Evolutionary conservation across 92 coral and sea anemone species (phyloP).

Genomic region (Ricordea florida): DNA sequence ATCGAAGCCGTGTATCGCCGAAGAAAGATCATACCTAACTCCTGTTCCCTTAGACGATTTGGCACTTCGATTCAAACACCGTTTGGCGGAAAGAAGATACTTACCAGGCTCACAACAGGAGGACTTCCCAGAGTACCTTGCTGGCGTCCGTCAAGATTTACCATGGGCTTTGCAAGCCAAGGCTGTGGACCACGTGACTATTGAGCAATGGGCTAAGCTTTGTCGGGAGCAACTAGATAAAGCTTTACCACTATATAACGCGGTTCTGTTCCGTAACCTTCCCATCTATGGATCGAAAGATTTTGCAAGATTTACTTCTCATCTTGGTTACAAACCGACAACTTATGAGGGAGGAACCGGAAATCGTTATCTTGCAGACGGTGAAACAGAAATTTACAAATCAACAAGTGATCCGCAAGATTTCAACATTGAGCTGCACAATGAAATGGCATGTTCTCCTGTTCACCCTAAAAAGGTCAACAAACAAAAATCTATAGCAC

Average conservation of each 20-base stretch:
- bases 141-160: constrained; percentile 53
- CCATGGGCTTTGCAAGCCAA: constrained; percentile 67
- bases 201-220: constrained; percentile 53
- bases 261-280: constrained; percentile 72
- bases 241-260: constrained; percentile 55
- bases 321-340: constrained; percentile 69
- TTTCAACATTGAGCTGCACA: constrained; percentile 75
- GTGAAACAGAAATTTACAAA: constrained; percentile 43
- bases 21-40: constrained; percentile 24
- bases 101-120: constrained; percentile 71
- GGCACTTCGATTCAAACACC: constrained; percentile 58
- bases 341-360: constrained; percentile 82
- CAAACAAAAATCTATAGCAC: too few species aligned
- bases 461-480: constrained; percentile 74
- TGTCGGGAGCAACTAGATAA: constrained; percentile 66
- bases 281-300: constrained; percentile 39
- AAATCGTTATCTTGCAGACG: constrained; percentile 56
- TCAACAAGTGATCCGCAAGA: constrained; percentile 77
- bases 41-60: constrained; percentile 45
- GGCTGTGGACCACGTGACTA: constrained; percentile 7
- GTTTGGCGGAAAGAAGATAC: constrained; percentile 63
- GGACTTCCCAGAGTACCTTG: constrained; percentile 75
- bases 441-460: constrained; percentile 88
- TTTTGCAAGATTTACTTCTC: constrained; percentile 44
- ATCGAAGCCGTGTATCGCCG: constrained; percentile 14